A percentile compares a stretch with the other conserved stretches of the same genome.
Evolutionary conservation across 53 echinoderm and acorn worm genomes (phyloP).

Genomic region (Hippasteria phrygiana): DNA sequence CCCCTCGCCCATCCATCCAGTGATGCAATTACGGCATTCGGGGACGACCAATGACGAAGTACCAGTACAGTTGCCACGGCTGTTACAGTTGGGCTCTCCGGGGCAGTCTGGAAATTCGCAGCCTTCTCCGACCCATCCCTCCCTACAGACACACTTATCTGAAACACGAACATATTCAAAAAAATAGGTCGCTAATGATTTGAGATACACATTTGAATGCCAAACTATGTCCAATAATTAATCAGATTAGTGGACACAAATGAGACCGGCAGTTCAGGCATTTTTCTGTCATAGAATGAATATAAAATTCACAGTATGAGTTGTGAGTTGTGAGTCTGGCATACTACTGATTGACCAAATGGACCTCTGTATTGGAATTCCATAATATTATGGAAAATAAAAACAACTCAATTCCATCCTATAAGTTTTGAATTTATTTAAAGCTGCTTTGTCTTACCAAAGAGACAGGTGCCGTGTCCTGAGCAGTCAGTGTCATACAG

Average conservation of each 20-base stretch:
- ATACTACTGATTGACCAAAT: no score
- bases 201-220: no score
- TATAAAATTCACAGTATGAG: no score
- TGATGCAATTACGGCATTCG: conserved; percentile 76
- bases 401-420: background rate
- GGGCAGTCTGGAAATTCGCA: conserved; percentile 90
- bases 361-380: no score
- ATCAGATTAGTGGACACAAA: no score
- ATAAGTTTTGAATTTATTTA: background rate
- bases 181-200: background rate
- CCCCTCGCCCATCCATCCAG: conserved; percentile 92
- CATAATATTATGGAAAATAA: no score
- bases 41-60: conserved; percentile 49
- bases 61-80: conserved; percentile 73
- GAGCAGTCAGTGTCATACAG: conserved; percentile 80
- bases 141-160: conserved; percentile 81
- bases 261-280: no score
- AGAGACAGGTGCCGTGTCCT: conserved; percentile 79
- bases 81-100: conserved; percentile 88
- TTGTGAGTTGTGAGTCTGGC: no score
- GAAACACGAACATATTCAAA: background rate
- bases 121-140: conserved; percentile 87
- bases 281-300: no score
- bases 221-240: no score
- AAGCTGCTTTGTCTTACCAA: conserved; percentile 53